Evolutionary conservation across 2,797 vertebrate species (phyloP).

Genomic region (Sebastolobus alascanus): DNA sequence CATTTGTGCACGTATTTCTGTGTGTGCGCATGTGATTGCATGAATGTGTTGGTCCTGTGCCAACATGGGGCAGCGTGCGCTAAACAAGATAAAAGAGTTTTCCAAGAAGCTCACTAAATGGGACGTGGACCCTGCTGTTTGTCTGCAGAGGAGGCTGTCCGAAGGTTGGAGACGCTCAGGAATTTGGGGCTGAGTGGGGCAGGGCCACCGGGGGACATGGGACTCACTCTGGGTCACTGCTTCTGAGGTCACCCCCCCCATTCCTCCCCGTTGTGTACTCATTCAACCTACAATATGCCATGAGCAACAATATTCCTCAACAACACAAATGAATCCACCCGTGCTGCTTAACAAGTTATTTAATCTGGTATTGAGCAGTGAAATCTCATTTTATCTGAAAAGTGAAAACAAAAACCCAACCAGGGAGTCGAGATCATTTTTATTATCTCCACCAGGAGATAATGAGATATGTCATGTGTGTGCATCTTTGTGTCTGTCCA

Average conservation of each 20-base stretch:
- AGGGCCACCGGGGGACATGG: slow-evolving; percentile 70
- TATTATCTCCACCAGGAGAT: too few species aligned
- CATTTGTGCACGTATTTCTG: slow-evolving; percentile 5
- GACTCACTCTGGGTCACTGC: slow-evolving; percentile 83
- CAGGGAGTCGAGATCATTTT: too few species aligned
- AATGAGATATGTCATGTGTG: too few species aligned
- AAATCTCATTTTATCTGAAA: slow-evolving; percentile 41
- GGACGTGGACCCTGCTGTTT: slow-evolving; percentile 69
- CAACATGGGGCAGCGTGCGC: slow-evolving; percentile 38
- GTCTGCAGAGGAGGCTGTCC: slow-evolving; percentile 60
- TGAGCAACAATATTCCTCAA: slow-evolving; percentile 65
- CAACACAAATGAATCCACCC: slow-evolving; percentile 13
- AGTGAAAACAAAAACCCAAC: neutral
- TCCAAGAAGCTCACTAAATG: slow-evolving; percentile 47
- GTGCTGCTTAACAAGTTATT: slow-evolving; percentile 27
- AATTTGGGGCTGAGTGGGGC: slow-evolving; percentile 74
- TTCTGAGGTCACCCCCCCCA: slow-evolving; percentile 69
- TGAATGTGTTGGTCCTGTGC: slow-evolving; percentile 54
- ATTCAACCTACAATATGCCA: slow-evolving; percentile 72
- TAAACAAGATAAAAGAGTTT: slow-evolving; percentile 56
- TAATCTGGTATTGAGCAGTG: slow-evolving; percentile 40
- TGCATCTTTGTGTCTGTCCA: too few species aligned
- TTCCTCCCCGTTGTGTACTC: slow-evolving; percentile 59
- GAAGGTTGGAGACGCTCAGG: slow-evolving; percentile 71
- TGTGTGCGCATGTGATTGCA: slow-evolving; percentile 17